Base-by-base conservation (phyloP, 2,113 vertebrate genomes). In the Cathartes aura region DNA sequence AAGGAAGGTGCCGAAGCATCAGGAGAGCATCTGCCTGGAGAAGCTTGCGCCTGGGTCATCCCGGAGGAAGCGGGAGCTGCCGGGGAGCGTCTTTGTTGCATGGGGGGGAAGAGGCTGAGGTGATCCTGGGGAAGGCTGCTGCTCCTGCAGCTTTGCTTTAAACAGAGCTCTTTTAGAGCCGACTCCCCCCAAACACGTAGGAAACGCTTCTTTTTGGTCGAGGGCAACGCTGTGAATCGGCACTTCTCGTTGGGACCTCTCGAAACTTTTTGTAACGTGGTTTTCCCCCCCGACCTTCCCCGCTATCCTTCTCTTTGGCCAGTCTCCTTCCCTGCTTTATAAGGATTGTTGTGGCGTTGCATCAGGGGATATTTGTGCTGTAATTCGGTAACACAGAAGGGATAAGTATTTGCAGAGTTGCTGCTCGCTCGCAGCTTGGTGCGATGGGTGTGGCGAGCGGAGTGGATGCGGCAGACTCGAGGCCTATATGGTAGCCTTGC, bases 361-460 rank as follows among this genome's bases (percentile, higher is more conserved):
- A 95, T 92, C 96, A 93, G 96, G 97, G 85, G 93, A 78, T 87
- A 52, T 97, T 95, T 63, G 95, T 60, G 95, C 95, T 72, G 94
- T 38, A 73, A 73, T 82, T 73, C 90, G 95, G 94, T 82, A 89
- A 92, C 73, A 52, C 94, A 73, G 96, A 64, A 87, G 81, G 93
- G 91, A 85, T 72, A 62, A 74, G 76, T 34, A 36, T 72, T 19
- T 36, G 89, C 89, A 34, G 97, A 43, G 87, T 27, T n/a, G n/a
- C 47, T 16, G 47, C 58, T 56, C 11, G 30, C 82, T 22, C 47
- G 50, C 63, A 34, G 87, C 73, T 36, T 4, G 70, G 86, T 38
- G 95, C 80, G 64, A 76, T 97, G 98, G 98, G 98, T 96, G 98
- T 98, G 98, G 98, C 62, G 87, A 47, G 94, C 82, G 59, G 66